These are phyloP conservation scores for Mobula birostris DNA, from an alignment of 2,113 vertebrate genomes.

Conservation along the genomic window DNA sequence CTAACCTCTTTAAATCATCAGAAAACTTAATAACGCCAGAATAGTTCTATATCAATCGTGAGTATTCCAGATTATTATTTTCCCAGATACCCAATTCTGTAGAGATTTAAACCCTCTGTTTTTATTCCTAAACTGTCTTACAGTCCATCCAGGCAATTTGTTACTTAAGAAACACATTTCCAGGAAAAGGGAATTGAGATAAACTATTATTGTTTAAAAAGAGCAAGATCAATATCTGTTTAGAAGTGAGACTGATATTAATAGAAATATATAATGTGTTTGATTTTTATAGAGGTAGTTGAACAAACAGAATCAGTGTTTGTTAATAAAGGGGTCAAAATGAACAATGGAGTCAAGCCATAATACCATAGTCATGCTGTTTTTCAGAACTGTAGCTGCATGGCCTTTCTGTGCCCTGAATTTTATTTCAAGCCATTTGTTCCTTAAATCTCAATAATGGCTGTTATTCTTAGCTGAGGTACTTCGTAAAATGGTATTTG, in stretches of 20 bases:
- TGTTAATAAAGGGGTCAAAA: not conserved
- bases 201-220: not conserved
- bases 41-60: not conserved
- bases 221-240: not conserved
- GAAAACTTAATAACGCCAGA: not conserved
- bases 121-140: not conserved
- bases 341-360: not conserved
- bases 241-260: not conserved
- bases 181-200: not conserved
- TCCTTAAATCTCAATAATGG: not conserved
- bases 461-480: not conserved
- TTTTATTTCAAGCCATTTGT: not conserved
- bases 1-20: not conserved
- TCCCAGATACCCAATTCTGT: not conserved
- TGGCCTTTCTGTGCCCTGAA: not conserved
- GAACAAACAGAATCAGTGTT: not conserved
- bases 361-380: not conserved
- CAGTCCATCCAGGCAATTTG: not conserved
- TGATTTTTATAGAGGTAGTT: not conserved
- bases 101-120: not conserved
- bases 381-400: not conserved
- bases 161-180: not conserved
- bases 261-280: not conserved
- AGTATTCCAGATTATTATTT: not conserved
- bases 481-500: not conserved